These are phyloP conservation scores for Corythornis cristatus DNA, from an alignment of 2,113 vertebrate genomes.

Conservation along the genomic window DNA sequence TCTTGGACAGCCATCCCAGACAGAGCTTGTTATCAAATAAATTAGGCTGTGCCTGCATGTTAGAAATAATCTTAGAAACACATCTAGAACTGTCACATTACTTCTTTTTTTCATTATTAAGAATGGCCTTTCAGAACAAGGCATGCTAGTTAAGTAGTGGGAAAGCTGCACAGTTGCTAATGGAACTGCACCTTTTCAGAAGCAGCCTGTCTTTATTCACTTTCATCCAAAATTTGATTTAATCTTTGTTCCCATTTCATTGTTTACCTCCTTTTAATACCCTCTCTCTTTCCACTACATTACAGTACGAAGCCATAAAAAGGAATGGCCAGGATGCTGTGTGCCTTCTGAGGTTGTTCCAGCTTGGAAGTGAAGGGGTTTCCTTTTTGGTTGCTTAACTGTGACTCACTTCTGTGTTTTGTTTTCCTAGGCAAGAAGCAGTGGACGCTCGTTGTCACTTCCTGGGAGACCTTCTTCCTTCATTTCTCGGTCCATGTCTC, in stretches of 20 bases:
- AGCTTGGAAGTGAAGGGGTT: neutral
- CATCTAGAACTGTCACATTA: neutral
- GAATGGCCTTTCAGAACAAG: neutral
- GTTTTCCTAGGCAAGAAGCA: conserved; percentile 68
- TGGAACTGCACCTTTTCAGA: neutral
- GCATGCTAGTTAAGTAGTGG: neutral
- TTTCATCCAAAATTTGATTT: neutral
- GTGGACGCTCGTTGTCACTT: conserved; percentile 81
- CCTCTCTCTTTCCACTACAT: neutral
- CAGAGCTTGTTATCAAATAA: neutral
- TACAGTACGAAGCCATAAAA: neutral
- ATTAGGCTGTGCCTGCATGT: neutral
- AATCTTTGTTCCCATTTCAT: neutral
- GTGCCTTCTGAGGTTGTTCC: neutral
- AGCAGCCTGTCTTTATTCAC: neutral
- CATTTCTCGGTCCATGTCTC: conserved; percentile 61
- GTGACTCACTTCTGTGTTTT: conserved; percentile 6
- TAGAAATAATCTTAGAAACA: neutral
- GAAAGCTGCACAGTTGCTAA: neutral
- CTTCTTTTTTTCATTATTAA: neutral
- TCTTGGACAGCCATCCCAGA: neutral
- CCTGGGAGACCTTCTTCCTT: conserved; percentile 71
- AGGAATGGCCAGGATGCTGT: neutral
- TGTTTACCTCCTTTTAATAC: neutral
- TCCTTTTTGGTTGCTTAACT: neutral